phyloP scores from a whole-genome alignment of 1,140 invertebrate genomes.

The Meloidogyne chitwoodi region DNA sequence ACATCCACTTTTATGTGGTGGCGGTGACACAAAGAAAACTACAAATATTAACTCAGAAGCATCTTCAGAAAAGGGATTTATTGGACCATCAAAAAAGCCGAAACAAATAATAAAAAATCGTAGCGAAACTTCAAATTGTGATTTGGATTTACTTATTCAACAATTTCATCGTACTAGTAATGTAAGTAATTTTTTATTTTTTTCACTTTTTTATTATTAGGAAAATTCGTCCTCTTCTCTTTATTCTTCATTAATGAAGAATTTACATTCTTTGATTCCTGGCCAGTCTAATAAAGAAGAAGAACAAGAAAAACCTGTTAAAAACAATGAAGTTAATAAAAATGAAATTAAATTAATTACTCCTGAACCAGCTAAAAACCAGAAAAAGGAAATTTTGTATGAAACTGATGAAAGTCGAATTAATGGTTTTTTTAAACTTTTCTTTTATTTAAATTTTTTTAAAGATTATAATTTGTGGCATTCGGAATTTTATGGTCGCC shows the following conservation, averaged over 20 bases:
- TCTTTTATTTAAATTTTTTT: not conserved
- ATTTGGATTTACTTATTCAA: conserved; percentile 1
- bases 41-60: not conserved
- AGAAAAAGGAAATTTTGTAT: not conserved
- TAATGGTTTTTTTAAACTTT: not conserved
- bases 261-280: conserved; percentile 25
- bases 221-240: conserved; percentile 35
- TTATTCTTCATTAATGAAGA: conserved; percentile 40
- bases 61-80: not conserved
- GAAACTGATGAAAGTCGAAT: conserved; percentile 21
- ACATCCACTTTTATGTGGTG: conserved; percentile 18
- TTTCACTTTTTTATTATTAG: conserved; percentile 5
- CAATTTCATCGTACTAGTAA: conserved; percentile 22
- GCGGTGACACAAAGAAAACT: not conserved
- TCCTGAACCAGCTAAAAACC: not conserved
- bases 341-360: not conserved
- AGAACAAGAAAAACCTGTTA: not conserved
- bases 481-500: conserved; percentile 33
- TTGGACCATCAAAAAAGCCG: conserved; percentile 3
- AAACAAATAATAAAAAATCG: not conserved
- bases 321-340: not conserved
- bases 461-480: conserved; percentile 31
- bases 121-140: not conserved
- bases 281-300: conserved; percentile 12
- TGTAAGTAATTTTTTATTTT: not conserved